Evolutionary conservation across 2,797 vertebrate genomes (phyloP).

Genomic region (Poecilia wingei): DNA sequence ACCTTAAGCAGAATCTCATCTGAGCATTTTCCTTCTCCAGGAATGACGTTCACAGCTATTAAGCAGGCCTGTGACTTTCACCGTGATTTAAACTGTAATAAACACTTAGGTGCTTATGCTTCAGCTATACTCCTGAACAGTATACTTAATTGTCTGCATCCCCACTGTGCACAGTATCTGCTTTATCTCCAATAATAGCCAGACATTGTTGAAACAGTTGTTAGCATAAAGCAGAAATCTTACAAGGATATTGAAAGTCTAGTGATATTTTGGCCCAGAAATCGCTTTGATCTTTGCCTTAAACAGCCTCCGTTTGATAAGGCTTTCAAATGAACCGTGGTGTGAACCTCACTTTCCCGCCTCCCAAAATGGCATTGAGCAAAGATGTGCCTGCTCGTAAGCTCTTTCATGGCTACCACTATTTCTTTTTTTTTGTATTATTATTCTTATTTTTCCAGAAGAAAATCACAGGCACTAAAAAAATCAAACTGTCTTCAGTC

Average conservation of each 20-base stretch:
- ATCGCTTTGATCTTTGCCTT: conserved; percentile 62
- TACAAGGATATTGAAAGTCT: conserved; percentile 53
- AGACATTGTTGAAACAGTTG: conserved; percentile 58
- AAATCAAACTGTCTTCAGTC: conserved; percentile 80
- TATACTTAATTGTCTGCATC: conserved; percentile 1
- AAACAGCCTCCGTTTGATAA: conserved; percentile 69
- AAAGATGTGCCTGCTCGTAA: conserved; percentile 65
- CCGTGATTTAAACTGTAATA: not conserved
- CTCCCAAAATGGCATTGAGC: conserved; percentile 68
- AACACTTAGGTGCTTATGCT: not conserved
- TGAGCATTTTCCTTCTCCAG: not conserved
- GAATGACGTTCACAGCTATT: not conserved
- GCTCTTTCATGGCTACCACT: conserved; percentile 71
- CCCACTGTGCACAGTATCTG: conserved; percentile 5
- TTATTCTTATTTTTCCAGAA: conserved; percentile 49
- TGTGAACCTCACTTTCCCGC: conserved; percentile 55
- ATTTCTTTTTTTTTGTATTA: not conserved
- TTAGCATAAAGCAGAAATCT: conserved; percentile 51
- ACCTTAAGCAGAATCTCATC: not conserved
- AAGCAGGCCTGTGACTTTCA: not conserved
- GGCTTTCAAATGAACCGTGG: conserved; percentile 68
- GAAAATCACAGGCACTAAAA: conserved; percentile 75
- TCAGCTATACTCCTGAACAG: not conserved
- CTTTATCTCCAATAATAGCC: conserved; percentile 64
- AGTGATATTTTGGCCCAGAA: conserved; percentile 63